Evolutionary conservation across 35 echinoderm and acorn worm species (phyloP), one percentile per base, ranked within the genome.

Genomic region (Diadema setosum): DNA sequence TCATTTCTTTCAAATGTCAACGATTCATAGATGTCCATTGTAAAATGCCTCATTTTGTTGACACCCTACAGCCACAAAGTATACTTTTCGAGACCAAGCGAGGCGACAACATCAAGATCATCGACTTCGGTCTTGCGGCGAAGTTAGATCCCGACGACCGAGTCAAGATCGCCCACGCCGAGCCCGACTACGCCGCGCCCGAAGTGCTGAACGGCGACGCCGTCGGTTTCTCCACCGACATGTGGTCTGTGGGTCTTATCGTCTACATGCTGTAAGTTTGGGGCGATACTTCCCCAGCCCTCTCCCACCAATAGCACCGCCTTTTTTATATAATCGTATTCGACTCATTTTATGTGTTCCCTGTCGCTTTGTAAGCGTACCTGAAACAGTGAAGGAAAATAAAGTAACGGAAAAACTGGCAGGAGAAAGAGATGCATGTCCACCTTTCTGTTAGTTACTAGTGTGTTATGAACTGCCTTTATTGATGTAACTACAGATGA

Each of bases 201-300:
- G 96, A 99, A 49, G 65, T 95, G n/a, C 82, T 99, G 26, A 82
- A 86, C 31, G 85, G 87, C 29, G 73, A 91, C 20, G 39, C 85
- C 18, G 89, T 94, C 11, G 96, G 96, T 15, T 99, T 99, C 48
- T 86, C 84, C 31, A 99, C 92, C 63, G 96, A 99, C 74, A 99
- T 99, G 96, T 99, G 96, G 96, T 87, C 86, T 6, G 90, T 99
- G 37, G 96, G 96, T 90, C 93, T 99, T 56, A 91, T 99, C 18
- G 89, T 87, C 34, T 99, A 99, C 82, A 99, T 93, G 86, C 87
- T 99, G 96, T 99, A 58, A 99, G 96, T 99, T 26, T 78, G 11
- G 40, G n/a, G 48, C 9, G 48, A n/a, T n/a, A n/a, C n/a, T n/a
- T n/a, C n/a, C n/a, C n/a, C n/a, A n/a, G n/a, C n/a, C n/a, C n/a